A percentile compares a stretch with the other conserved stretches of the same genome.
Evolutionary conservation across 2,113 vertebrate species (phyloP).

Genomic region (Aptenodytes forsteri): DNA sequence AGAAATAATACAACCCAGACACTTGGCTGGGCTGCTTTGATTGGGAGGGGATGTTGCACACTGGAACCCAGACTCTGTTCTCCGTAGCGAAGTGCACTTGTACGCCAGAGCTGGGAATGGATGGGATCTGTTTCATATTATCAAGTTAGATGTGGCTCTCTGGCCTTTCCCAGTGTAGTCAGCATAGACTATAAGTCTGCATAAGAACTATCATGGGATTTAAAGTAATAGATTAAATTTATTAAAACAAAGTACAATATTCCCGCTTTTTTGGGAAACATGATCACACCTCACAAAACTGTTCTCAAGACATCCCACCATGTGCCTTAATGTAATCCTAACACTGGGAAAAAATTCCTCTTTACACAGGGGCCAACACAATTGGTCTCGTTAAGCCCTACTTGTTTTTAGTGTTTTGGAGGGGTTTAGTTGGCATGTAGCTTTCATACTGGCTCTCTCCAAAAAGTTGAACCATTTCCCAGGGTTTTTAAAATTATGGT

Average conservation of each 20-base stretch:
- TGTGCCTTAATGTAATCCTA: slow-evolving; percentile 57
- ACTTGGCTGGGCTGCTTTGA: slow-evolving; percentile 13
- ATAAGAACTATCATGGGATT: slow-evolving; percentile 33
- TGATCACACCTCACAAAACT: slow-evolving; percentile 55
- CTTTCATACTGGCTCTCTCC: not conserved
- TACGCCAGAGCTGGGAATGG: slow-evolving; percentile 3
- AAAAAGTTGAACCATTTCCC: not conserved
- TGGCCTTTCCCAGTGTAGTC: slow-evolving; percentile 52
- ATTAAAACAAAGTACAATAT: slow-evolving; percentile 33
- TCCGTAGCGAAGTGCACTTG: not conserved
- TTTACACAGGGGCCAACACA: not conserved
- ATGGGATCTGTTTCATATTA: slow-evolving; percentile 53
- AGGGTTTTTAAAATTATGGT: slow-evolving; percentile 9
- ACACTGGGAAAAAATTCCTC: slow-evolving; percentile 18
- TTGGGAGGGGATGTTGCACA: slow-evolving; percentile 9
- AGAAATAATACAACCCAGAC: slow-evolving; percentile 31
- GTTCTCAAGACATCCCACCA: slow-evolving; percentile 37
- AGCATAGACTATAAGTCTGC: slow-evolving; percentile 1
- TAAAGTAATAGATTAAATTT: slow-evolving; percentile 49
- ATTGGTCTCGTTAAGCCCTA: not conserved
- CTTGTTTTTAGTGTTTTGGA: not conserved
- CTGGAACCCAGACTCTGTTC: slow-evolving; percentile 11
- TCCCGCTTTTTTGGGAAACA: slow-evolving; percentile 2
- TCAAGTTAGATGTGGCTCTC: slow-evolving; percentile 27
- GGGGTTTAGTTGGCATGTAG: not conserved